A percentile compares a stretch with the other conserved stretches of the same genome.
Evolutionary conservation across 2,113 vertebrate genomes (phyloP).

Genomic region (Ovis canadensis): DNA sequence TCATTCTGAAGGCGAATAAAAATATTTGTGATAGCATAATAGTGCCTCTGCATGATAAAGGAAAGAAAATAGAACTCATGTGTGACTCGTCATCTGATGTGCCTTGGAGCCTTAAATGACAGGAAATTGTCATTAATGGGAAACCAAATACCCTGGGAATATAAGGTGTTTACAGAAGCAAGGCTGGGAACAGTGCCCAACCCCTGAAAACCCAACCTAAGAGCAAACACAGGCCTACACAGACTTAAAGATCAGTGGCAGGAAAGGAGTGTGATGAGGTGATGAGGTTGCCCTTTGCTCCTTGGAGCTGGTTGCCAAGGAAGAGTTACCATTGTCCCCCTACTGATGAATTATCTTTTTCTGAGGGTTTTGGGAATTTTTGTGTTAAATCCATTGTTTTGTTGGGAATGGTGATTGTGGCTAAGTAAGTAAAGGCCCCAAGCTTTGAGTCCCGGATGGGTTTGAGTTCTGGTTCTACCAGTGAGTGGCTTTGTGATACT

Average conservation of each 20-base stretch:
- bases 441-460: background rate
- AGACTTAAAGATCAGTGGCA: background rate
- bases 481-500: background rate
- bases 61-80: background rate
- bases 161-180: background rate
- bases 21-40: background rate
- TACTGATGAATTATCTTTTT: background rate
- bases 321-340: background rate
- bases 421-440: background rate
- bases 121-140: background rate
- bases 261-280: background rate
- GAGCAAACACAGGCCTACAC: background rate
- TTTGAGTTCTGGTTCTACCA: background rate
- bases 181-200: background rate
- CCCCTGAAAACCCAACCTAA: background rate
- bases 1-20: conserved; percentile 31
- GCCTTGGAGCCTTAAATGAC: background rate
- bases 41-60: background rate
- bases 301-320: background rate
- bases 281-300: background rate
- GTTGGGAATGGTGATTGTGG: background rate
- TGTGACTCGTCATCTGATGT: background rate
- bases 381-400: background rate
- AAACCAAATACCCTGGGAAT: background rate
- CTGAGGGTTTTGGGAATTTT: background rate